These are phyloP conservation scores for Apis laboriosa DNA, from an alignment of 1,140 invertebrate species.

Conservation along the genomic window DNA sequence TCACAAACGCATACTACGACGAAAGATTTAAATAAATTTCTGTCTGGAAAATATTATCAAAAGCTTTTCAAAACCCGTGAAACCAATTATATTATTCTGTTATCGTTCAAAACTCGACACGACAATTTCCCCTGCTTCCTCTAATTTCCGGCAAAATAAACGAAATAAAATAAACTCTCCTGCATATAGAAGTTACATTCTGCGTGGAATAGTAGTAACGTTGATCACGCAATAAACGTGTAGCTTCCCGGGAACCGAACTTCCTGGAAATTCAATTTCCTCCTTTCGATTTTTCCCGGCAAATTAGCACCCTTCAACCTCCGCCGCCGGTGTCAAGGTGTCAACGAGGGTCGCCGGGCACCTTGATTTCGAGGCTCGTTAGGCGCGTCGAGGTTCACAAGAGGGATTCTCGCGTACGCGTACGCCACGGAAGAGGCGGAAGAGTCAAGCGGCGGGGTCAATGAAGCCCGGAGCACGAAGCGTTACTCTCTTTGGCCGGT, in stretches of 20 bases:
- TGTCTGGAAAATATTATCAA: no score
- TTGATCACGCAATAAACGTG: not conserved
- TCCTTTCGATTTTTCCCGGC: not conserved
- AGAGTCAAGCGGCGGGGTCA: conserved; percentile 46
- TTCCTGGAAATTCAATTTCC: conserved; percentile 4
- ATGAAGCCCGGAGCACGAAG: conserved; percentile 51
- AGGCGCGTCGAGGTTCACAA: not conserved
- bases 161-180: not conserved
- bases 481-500: conserved; percentile 54
- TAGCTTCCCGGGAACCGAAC: not conserved
- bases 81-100: not conserved
- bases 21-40: no score
- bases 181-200: not conserved
- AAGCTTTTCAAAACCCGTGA: no score
- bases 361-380: conserved; percentile 34
- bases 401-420: not conserved
- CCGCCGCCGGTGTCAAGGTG: conserved; percentile 5
- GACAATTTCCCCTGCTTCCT: not conserved
- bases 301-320: conserved; percentile 32
- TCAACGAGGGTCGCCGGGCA: conserved; percentile 23
- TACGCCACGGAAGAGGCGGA: conserved; percentile 21
- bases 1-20: no score
- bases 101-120: not conserved
- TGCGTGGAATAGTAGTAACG: not conserved
- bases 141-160: not conserved